phyloP scores from a whole-genome alignment of 2,888 invertebrate species.

The Aphidoletes aphidimyza region DNA sequence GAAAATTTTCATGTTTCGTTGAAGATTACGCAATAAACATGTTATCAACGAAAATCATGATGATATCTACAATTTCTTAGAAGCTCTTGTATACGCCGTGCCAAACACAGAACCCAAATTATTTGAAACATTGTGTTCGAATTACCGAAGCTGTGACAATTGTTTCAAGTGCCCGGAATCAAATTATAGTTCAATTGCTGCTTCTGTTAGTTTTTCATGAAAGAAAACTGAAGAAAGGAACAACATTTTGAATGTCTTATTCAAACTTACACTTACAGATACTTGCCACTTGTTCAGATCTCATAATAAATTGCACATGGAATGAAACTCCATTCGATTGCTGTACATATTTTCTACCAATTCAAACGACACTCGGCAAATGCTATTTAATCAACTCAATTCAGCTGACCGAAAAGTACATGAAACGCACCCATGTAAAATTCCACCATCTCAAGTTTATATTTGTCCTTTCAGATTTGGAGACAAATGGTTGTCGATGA shows the following conservation, averaged over 20 bases:
- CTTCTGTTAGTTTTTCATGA: slow-evolving; percentile 59
- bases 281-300: slow-evolving; percentile 66
- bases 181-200: slow-evolving; percentile 60
- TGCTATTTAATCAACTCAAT: slow-evolving; percentile 73
- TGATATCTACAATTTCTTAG: slow-evolving; percentile 62
- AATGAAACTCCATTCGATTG: slow-evolving; percentile 70
- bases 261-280: slow-evolving; percentile 60
- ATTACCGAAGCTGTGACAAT: slow-evolving; percentile 58
- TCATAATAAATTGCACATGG: slow-evolving; percentile 70
- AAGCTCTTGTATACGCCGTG: slow-evolving; percentile 62
- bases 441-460: no score
- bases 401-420: slow-evolving; percentile 69
- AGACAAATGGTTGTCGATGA: no score
- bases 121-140: slow-evolving; percentile 60
- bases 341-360: slow-evolving; percentile 71
- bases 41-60: no score
- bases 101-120: no score
- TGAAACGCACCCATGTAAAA: no score
- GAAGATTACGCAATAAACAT: no score
- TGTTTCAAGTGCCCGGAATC: slow-evolving; percentile 62
- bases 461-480: no score
- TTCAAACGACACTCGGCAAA: slow-evolving; percentile 71
- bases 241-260: no score
- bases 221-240: neutral
- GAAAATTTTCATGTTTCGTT: no score